phyloP scores from a whole-genome alignment of 2,888 invertebrate species.

The Pandemis corylana region DNA sequence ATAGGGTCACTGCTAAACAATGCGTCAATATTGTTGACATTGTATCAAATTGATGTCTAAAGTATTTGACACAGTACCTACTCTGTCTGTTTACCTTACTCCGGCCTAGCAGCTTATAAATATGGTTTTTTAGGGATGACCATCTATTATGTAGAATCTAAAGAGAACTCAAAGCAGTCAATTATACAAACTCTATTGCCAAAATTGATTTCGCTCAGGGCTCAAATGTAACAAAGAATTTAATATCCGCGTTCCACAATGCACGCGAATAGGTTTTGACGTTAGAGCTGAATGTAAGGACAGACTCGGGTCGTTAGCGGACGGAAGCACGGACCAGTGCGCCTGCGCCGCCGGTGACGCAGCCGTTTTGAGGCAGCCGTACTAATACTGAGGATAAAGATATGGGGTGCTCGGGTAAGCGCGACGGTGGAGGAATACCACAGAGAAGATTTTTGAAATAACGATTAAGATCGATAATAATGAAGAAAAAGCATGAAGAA shows the following conservation, averaged over 20 bases:
- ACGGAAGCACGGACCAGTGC: slow-evolving; percentile 51
- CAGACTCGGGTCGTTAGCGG: slow-evolving; percentile 30
- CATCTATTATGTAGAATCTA: not conserved
- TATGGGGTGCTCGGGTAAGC: not conserved
- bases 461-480: too few relatives aligned
- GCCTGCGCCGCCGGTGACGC: slow-evolving; percentile 44
- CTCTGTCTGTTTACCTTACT: too few relatives aligned
- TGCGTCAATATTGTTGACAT: too few relatives aligned
- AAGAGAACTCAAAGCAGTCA: not conserved
- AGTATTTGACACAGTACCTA: too few relatives aligned
- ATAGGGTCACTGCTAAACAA: too few relatives aligned
- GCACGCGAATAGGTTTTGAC: slow-evolving; percentile 26
- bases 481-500: too few relatives aligned
- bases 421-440: not conserved
- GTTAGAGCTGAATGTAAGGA: slow-evolving; percentile 19
- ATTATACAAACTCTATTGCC: not conserved
- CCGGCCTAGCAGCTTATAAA: too few relatives aligned
- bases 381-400: slow-evolving; percentile 11
- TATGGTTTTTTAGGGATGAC: not conserved
- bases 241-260: slow-evolving; percentile 30
- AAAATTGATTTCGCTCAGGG: not conserved
- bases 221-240: slow-evolving; percentile 29
- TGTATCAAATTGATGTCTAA: too few relatives aligned
- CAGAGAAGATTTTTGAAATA: not conserved
- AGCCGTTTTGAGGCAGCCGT: slow-evolving; percentile 35